A percentile compares a stretch with the other conserved stretches of the same genome.
phyloP scores from a whole-genome alignment of 2,797 vertebrate species.

The Sorex maritimensis region DNA sequence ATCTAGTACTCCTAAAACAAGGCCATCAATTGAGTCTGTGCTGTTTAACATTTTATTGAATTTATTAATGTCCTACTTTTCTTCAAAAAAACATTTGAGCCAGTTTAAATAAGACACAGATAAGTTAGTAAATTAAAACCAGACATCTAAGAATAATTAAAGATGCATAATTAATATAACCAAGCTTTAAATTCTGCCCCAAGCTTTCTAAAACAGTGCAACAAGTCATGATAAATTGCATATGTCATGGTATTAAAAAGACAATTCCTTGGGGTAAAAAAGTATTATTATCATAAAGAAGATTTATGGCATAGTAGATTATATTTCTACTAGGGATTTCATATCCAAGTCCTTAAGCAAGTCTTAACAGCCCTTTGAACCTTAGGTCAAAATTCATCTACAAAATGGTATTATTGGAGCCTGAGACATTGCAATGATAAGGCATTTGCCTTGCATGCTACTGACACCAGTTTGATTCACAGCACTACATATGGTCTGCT shows the following conservation, averaged over 20 bases:
- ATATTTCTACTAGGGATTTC: constrained; percentile 23
- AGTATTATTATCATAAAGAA: constrained; percentile 45
- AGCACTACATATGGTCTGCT: too few species aligned
- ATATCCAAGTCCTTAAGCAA: constrained; percentile 7
- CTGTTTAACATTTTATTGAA: constrained; percentile 33
- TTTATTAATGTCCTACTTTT: constrained; percentile 39
- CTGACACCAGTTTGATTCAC: too few species aligned
- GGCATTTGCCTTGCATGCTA: too few species aligned
- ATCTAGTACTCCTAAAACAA: constrained; percentile 26
- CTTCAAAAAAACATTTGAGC: constrained; percentile 26
- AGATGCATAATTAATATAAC: constrained; percentile 55
- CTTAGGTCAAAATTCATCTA: constrained; percentile 4
- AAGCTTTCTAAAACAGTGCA: constrained; percentile 34
- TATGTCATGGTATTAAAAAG: constrained; percentile 27
- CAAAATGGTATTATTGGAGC: background rate
- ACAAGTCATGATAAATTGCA: background rate
- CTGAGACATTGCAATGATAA: background rate
- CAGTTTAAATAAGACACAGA: constrained; percentile 2
- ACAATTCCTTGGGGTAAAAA: constrained; percentile 8
- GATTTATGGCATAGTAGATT: background rate
- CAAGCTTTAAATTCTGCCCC: constrained; percentile 58
- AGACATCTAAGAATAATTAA: constrained; percentile 49
- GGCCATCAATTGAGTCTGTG: background rate
- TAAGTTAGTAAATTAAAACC: constrained; percentile 57
- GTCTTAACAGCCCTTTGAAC: background rate